Percentiles rank a stretch among this genome's conserved stretches.
phyloP scores from a whole-genome alignment of 2,888 invertebrate species.

The Ophion ellenae region DNA sequence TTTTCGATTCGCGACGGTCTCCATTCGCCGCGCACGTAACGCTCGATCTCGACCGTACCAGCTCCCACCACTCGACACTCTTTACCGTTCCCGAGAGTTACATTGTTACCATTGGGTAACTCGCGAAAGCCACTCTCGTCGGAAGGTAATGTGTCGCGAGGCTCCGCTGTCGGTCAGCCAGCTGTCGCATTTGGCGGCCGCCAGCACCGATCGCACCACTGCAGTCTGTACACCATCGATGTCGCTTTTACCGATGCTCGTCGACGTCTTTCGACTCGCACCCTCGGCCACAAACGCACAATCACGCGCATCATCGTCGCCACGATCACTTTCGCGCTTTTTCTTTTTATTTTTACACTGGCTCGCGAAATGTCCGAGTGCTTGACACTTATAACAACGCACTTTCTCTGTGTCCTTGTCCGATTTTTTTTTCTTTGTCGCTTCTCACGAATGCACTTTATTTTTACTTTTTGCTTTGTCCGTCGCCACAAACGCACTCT shows the following conservation, averaged over 20 bases:
- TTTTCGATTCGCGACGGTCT: too few species aligned
- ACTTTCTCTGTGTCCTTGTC: slow-evolving; percentile 27
- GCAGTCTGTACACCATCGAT: background rate
- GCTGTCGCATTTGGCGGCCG: background rate
- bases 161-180: slow-evolving; percentile 1
- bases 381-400: slow-evolving; percentile 50
- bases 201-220: background rate
- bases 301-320: slow-evolving; percentile 15
- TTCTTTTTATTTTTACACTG: slow-evolving; percentile 42
- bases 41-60: too few species aligned
- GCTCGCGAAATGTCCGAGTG: slow-evolving; percentile 46
- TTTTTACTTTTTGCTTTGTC: slow-evolving; percentile 22
- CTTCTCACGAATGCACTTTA: background rate
- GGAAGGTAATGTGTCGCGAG: background rate
- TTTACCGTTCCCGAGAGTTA: background rate
- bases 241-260: slow-evolving; percentile 14
- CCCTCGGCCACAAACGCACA: slow-evolving; percentile 47
- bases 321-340: slow-evolving; percentile 10
- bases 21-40: too few species aligned
- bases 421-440: slow-evolving; percentile 11
- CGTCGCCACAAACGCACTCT: slow-evolving; percentile 58
- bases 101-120: background rate
- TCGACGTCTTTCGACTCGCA: background rate
- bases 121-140: slow-evolving; percentile 2
- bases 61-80: background rate